These are phyloP conservation scores for Gallinago nigripennis DNA, from an alignment of 2,797 vertebrate genomes.

Conservation along the genomic window DNA sequence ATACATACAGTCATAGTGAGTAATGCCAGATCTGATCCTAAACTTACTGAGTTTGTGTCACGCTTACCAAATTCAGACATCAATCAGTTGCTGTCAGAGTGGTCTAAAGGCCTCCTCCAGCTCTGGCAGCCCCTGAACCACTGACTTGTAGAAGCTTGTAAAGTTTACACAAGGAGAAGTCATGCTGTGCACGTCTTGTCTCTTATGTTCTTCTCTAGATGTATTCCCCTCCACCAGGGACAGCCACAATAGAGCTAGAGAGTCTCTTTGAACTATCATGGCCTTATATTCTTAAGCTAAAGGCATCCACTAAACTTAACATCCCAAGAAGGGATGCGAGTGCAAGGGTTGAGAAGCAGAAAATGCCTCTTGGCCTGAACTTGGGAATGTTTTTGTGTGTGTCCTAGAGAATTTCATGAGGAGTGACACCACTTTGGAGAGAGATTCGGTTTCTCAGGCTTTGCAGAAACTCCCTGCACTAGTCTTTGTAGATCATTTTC, in stretches of 20 bases:
- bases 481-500: not conserved
- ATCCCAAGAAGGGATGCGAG: not conserved
- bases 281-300: not conserved
- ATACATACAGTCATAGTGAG: not conserved
- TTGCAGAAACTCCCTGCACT: not conserved
- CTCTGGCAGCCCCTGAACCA: not conserved
- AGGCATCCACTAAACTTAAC: not conserved
- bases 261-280: not conserved
- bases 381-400: not conserved
- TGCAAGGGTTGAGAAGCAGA: not conserved
- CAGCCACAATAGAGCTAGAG: not conserved
- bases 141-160: not conserved
- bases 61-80: not conserved
- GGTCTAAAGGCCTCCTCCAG: not conserved
- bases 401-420: not conserved
- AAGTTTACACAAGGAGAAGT: not conserved
- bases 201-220: not conserved
- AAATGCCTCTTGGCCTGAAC: not conserved
- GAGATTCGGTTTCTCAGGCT: not conserved
- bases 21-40: not conserved
- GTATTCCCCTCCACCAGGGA: not conserved
- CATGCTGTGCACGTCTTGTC: not conserved
- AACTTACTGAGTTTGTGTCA: not conserved
- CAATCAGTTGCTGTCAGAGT: not conserved
- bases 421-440: not conserved